These are phyloP conservation scores for Atta colombica DNA, from an alignment of 1,140 invertebrate genomes.

Conservation along the genomic window DNA sequence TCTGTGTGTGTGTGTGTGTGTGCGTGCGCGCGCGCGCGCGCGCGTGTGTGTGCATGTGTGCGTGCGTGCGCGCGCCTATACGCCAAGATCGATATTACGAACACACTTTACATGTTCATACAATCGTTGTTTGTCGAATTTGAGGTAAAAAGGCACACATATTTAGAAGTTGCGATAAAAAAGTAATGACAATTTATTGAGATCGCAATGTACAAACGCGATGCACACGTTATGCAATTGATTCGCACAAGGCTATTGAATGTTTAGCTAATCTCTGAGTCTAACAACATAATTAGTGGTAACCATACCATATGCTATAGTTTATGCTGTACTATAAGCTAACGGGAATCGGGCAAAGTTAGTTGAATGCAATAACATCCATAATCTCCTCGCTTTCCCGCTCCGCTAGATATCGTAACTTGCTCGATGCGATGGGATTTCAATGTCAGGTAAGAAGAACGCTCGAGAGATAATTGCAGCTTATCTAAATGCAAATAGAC, in stretches of 20 bases:
- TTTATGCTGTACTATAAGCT: slow-evolving; percentile 29
- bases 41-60: too few relatives aligned
- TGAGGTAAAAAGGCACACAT: not conserved
- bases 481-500: slow-evolving; percentile 53
- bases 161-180: not conserved
- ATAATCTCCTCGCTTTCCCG: slow-evolving; percentile 59
- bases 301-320: slow-evolving; percentile 47
- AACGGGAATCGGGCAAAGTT: slow-evolving; percentile 62
- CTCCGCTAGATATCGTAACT: slow-evolving; percentile 49
- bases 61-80: not conserved
- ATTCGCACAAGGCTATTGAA: slow-evolving; percentile 26
- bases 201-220: not conserved
- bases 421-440: slow-evolving; percentile 39
- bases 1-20: not conserved
- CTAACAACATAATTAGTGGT: slow-evolving; percentile 50
- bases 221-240: not conserved
- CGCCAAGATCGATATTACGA: not conserved
- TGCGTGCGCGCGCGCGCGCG: too few relatives aligned
- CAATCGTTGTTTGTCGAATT: not conserved
- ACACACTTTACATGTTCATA: not conserved
- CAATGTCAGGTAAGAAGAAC: slow-evolving; percentile 49
- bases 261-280: slow-evolving; percentile 62
- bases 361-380: slow-evolving; percentile 40
- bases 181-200: slow-evolving; percentile 31
- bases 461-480: slow-evolving; percentile 42